These are phyloP conservation scores for Datnioides undecimradiatus DNA, from an alignment of 2,113 vertebrate species.

Conservation along the genomic window DNA sequence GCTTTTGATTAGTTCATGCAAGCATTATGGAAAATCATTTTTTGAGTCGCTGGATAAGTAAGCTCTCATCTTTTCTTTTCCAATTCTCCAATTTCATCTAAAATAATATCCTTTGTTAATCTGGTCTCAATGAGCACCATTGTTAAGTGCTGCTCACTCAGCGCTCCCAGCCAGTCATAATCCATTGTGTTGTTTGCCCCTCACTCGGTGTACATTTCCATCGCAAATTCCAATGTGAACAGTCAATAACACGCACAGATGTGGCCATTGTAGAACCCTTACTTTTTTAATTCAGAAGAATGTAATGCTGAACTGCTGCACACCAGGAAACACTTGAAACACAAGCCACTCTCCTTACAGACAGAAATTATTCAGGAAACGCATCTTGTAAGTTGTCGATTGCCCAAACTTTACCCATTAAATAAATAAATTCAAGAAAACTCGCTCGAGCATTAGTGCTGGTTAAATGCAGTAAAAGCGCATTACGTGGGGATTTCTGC, in stretches of 20 bases:
- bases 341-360: slow-evolving; percentile 13
- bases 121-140: slow-evolving; percentile 68
- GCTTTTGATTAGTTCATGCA: slow-evolving; percentile 33
- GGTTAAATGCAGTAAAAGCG: slow-evolving; percentile 4
- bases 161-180: slow-evolving; percentile 66
- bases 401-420: slow-evolving; percentile 12
- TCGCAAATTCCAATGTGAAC: slow-evolving; percentile 76
- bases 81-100: slow-evolving; percentile 72
- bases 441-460: slow-evolving; percentile 15
- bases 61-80: slow-evolving; percentile 53
- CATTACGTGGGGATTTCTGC: slow-evolving; percentile 54
- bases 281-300: slow-evolving; percentile 60
- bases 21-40: slow-evolving; percentile 61
- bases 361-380: slow-evolving; percentile 13
- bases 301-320: slow-evolving; percentile 38
- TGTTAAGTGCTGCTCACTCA: slow-evolving; percentile 66
- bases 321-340: slow-evolving; percentile 13
- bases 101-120: slow-evolving; percentile 79
- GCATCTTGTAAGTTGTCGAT: not conserved
- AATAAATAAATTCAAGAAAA: slow-evolving; percentile 18
- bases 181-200: slow-evolving; percentile 71
- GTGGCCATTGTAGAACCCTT: slow-evolving; percentile 55
- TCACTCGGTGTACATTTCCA: slow-evolving; percentile 62
- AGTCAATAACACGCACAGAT: slow-evolving; percentile 73
- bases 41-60: slow-evolving; percentile 49